Evolutionary conservation across 1,140 invertebrate genomes (phyloP), one percentile per base, ranked within the genome.

Genomic region (Bacillus rossius): DNA sequence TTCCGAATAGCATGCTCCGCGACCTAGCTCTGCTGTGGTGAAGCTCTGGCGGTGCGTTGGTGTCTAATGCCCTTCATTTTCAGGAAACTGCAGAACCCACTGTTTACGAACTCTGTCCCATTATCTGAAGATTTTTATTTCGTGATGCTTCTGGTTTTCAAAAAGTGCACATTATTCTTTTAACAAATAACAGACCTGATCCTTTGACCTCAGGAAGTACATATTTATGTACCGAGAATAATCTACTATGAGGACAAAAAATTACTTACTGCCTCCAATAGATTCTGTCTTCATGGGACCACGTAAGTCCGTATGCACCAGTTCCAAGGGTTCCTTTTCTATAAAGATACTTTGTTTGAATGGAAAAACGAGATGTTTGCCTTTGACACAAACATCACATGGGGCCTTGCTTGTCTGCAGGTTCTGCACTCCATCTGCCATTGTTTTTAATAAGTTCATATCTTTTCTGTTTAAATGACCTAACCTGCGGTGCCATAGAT

Each of bases 241-340:
- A 20, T 73, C 69, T 68, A 79, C 77, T 61, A 73, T 78, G 26
- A 79, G 72, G 1, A 71, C 20, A 14, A 79, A 50, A 64, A 76
- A 75, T 59, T 72, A 79, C 62, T 56, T 64, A 53, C 68, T 68
- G 55, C 73, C 72, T 61, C 69, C 67, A 1, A 74, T 42, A 10
- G 72, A 76, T 20, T 51, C 5, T 3, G 63, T 34, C 20, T 62
- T 64, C 66, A 77, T 41, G 73, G 72, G 54, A 4, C 73, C 75
- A 61, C 67, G 72, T 0, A 75, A 56, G 67, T 78, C 76, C 13
- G 62, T 68, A 57, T 76, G 73, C 7, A 75, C 57, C n/a, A 74
- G 41, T 47, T 75, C 43, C n/a, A 45, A n/a, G 17, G 17, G 17
- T 25, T 45, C 43, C n/a, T 45, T 45, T 20, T 5, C 43, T 13